Conservation (phyloP, 2,113 vertebrate species). For the Ahaetulla prasina region DNA sequence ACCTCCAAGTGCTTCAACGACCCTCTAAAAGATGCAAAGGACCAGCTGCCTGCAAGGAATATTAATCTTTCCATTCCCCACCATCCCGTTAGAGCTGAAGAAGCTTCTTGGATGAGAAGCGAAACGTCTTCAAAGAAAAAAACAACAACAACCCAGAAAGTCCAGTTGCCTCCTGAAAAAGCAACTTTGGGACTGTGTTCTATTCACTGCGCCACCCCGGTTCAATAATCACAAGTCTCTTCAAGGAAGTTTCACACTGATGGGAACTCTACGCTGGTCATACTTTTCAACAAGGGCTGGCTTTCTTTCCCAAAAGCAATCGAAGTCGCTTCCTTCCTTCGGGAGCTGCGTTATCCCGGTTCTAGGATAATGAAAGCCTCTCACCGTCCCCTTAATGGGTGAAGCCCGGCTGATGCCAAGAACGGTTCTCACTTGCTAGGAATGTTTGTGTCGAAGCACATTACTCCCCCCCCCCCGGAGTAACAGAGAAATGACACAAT, state of each 20-base stretch:
- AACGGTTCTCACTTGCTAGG: slow-evolving; percentile 62
- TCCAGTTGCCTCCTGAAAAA: too few relatives aligned
- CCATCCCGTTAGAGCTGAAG: too few relatives aligned
- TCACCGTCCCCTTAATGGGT: slow-evolving; percentile 39
- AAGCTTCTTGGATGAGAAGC: too few relatives aligned
- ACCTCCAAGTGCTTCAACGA: too few relatives aligned
- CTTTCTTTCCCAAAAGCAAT: background rate
- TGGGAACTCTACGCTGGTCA: background rate
- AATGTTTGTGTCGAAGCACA: slow-evolving; percentile 69
- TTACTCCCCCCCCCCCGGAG: slow-evolving; percentile 57
- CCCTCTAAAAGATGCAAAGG: too few relatives aligned
- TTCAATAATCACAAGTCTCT: background rate
- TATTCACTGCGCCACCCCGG: background rate
- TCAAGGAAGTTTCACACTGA: background rate
- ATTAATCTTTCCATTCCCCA: too few relatives aligned
- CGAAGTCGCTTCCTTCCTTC: background rate
- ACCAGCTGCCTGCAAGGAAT: too few relatives aligned
- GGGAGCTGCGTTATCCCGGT: background rate
- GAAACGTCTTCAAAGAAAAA: too few relatives aligned
- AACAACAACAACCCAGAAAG: too few relatives aligned
- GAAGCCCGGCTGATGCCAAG: slow-evolving; percentile 49
- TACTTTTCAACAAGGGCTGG: background rate
- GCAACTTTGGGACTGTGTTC: background rate
- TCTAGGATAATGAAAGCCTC: slow-evolving; percentile 51
- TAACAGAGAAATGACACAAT: slow-evolving; percentile 63